Percentiles rank a stretch among this genome's conserved stretches.
These are phyloP conservation scores for Microtus montanus DNA, from an alignment of 2,113 vertebrate genomes.

Conservation along the genomic window DNA sequence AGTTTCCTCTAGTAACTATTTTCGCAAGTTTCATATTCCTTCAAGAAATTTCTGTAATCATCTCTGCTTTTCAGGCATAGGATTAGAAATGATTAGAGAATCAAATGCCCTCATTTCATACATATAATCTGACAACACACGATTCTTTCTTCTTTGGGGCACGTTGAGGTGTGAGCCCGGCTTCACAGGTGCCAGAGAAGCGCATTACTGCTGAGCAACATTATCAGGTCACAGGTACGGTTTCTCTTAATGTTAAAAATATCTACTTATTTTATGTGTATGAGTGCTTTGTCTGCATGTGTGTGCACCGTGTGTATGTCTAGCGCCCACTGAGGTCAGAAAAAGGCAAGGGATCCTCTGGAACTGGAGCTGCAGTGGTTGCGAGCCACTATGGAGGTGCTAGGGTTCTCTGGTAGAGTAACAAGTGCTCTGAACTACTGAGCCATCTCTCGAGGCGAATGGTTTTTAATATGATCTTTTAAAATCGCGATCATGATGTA, in stretches of 20 bases:
- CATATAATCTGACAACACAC: not conserved
- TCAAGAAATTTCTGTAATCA: not conserved
- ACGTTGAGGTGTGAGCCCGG: too few relatives aligned
- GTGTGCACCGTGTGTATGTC: not conserved
- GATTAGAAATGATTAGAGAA: not conserved
- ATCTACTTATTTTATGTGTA: not conserved
- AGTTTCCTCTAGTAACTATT: not conserved
- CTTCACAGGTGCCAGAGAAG: not conserved
- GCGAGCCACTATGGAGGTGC: not conserved
- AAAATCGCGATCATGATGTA: not conserved
- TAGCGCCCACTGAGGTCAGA: not conserved
- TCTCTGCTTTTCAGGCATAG: not conserved
- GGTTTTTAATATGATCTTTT: not conserved
- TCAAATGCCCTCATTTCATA: not conserved
- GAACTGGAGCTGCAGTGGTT: not conserved
- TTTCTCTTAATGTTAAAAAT: not conserved
- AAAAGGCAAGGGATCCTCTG: not conserved
- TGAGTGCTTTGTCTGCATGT: not conserved
- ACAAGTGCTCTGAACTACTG: too few relatives aligned
- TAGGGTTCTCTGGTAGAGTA: not conserved
- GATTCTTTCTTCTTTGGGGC: not conserved
- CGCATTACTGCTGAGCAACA: too few relatives aligned
- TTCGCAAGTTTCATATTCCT: not conserved
- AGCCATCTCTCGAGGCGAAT: not conserved
- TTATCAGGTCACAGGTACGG: not conserved